Conservation (phyloP, 1,140 invertebrate species). For the Lamellibrachia luymesi region DNA sequence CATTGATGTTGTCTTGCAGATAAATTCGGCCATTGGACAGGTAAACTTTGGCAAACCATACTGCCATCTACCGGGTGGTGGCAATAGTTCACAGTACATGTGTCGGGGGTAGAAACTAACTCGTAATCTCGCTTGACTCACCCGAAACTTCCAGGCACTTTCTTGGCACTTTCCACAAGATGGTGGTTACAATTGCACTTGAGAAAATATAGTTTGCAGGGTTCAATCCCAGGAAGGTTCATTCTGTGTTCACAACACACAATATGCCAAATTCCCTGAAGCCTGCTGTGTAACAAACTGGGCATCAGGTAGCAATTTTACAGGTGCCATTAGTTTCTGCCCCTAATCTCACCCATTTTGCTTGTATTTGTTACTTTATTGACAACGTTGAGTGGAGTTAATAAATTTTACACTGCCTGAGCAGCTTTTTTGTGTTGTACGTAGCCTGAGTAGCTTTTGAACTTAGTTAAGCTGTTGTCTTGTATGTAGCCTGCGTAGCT, state of each 20-base stretch:
- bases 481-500: background rate
- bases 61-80: background rate
- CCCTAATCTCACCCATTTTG: no score
- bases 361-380: background rate
- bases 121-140: background rate
- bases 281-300: no score
- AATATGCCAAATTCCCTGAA: no score
- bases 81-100: background rate
- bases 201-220: no score
- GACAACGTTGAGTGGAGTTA: background rate
- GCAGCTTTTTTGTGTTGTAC: background rate
- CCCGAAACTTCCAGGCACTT: background rate
- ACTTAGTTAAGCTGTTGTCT: background rate
- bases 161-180: no score
- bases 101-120: background rate
- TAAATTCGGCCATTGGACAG: conserved; percentile 74
- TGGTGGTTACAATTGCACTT: no score
- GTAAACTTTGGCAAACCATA: background rate
- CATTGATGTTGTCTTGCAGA: conserved; percentile 49
- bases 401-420: background rate
- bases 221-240: no score
- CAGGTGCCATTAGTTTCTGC: no score
- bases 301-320: no score
- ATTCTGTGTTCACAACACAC: no score
- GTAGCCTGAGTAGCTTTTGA: background rate